Evolutionary conservation across 2,888 invertebrate genomes (phyloP).

Genomic region (Phalera bucephala): DNA sequence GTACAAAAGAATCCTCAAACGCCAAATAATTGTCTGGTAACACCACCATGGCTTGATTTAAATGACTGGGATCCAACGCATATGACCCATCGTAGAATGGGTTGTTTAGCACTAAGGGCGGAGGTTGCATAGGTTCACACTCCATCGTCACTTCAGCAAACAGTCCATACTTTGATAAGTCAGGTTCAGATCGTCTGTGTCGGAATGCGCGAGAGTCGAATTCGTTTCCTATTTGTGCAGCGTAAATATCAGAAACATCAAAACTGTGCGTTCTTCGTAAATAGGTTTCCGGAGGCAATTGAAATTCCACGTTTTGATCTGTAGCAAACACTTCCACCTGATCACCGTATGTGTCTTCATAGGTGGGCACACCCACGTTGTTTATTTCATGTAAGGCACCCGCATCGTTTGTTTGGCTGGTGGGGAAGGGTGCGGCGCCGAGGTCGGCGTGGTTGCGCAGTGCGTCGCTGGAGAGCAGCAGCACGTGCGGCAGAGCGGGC

Average conservation of each 20-base stretch:
- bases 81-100: slow-evolving; percentile 77
- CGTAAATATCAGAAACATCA: slow-evolving; percentile 68
- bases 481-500: slow-evolving; percentile 73
- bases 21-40: slow-evolving; percentile 77
- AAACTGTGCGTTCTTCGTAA: slow-evolving; percentile 73
- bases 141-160: slow-evolving; percentile 67
- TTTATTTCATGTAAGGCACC: slow-evolving; percentile 71
- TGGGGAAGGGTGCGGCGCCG: slow-evolving; percentile 40
- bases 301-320: slow-evolving; percentile 41
- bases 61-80: slow-evolving; percentile 55
- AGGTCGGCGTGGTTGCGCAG: slow-evolving; percentile 37
- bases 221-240: slow-evolving; percentile 47
- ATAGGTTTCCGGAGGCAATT: slow-evolving; percentile 47
- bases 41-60: slow-evolving; percentile 61
- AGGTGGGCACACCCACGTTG: slow-evolving; percentile 74
- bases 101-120: slow-evolving; percentile 74
- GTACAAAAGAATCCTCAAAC: slow-evolving; percentile 79
- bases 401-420: slow-evolving; percentile 58
- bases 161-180: slow-evolving; percentile 69
- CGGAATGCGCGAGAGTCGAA: slow-evolving; percentile 47
- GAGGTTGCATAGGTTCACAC: slow-evolving; percentile 54
- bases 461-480: slow-evolving; percentile 73
- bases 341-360: slow-evolving; percentile 51
- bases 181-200: slow-evolving; percentile 70
- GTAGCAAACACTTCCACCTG: slow-evolving; percentile 48